Conservation (phyloP, 2,797 vertebrate species). For the Gobio occitaniae region DNA sequence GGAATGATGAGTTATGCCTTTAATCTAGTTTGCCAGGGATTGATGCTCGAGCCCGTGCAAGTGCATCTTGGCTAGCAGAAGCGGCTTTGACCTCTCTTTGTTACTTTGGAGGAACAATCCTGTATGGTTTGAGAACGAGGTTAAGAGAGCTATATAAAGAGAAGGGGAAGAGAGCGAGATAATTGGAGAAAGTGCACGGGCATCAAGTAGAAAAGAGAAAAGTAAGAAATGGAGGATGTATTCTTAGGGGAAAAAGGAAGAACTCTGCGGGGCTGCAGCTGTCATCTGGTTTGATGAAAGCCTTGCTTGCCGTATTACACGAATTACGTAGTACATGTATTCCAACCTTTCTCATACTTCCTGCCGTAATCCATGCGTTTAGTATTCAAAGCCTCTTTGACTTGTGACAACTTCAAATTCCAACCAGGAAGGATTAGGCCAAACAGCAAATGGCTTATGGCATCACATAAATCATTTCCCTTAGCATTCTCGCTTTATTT, state of each 20-base stretch:
- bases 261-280: neutral
- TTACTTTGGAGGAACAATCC: constrained; percentile 15
- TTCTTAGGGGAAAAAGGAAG: constrained; percentile 12
- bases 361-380: constrained; percentile 52
- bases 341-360: constrained; percentile 20
- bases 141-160: constrained; percentile 31
- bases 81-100: constrained; percentile 26
- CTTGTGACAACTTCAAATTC: constrained; percentile 56
- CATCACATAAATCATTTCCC: constrained; percentile 25
- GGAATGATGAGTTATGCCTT: constrained; percentile 73
- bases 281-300: constrained; percentile 28
- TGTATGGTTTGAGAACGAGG: constrained; percentile 11
- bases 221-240: neutral
- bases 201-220: constrained; percentile 19
- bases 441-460: constrained; percentile 40
- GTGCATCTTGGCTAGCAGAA: constrained; percentile 18
- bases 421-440: constrained; percentile 52
- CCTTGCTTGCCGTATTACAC: constrained; percentile 34
- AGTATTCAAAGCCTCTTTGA: constrained; percentile 60
- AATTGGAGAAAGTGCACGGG: constrained; percentile 29
- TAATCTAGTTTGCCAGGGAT: constrained; percentile 75
- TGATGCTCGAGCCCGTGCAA: constrained; percentile 61
- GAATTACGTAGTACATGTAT: constrained; percentile 43
- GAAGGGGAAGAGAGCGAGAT: constrained; percentile 28
- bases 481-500: constrained; percentile 12